Evolutionary conservation across 2,797 vertebrate genomes (phyloP).

Genomic region (Amblyraja radiata): DNA sequence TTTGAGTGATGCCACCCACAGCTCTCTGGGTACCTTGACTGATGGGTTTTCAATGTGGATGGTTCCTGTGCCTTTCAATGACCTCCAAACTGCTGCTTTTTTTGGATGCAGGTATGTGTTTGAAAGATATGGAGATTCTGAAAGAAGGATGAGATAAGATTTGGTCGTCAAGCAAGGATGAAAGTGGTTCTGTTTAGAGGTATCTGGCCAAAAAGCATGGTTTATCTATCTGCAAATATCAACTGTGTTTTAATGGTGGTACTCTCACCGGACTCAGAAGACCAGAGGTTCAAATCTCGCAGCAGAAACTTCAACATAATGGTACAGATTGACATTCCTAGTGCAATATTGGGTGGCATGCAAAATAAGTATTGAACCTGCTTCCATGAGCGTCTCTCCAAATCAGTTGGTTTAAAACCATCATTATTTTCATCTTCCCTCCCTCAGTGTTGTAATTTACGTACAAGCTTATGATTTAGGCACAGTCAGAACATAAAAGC

Average conservation of each 20-base stretch:
- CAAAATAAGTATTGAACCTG: background rate
- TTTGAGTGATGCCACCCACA: conserved; percentile 65
- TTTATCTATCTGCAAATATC: background rate
- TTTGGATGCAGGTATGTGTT: conserved; percentile 64
- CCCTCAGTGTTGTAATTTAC: background rate
- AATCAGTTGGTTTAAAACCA: background rate
- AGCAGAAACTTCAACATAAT: background rate
- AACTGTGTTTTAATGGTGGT: background rate
- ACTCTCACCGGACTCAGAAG: background rate
- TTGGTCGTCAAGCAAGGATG: background rate
- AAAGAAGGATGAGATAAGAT: conserved; percentile 38
- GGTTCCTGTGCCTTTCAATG: conserved; percentile 52
- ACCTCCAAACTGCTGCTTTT: conserved; percentile 61
- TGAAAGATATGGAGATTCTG: conserved; percentile 79
- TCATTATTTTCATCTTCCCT: too few relatives aligned
- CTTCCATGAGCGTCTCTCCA: background rate
- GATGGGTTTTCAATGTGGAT: conserved; percentile 47
- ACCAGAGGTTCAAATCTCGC: background rate
- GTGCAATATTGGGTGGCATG: background rate
- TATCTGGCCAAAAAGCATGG: background rate
- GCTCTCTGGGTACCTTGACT: conserved; percentile 52
- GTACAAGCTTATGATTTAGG: background rate
- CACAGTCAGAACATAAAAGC: background rate
- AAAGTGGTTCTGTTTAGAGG: background rate
- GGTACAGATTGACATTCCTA: background rate